A percentile compares a stretch with the other conserved stretches of the same genome.
Evolutionary conservation across 2,888 invertebrate species (phyloP).

Genomic region (Mesorhabditis spiculigera): DNA sequence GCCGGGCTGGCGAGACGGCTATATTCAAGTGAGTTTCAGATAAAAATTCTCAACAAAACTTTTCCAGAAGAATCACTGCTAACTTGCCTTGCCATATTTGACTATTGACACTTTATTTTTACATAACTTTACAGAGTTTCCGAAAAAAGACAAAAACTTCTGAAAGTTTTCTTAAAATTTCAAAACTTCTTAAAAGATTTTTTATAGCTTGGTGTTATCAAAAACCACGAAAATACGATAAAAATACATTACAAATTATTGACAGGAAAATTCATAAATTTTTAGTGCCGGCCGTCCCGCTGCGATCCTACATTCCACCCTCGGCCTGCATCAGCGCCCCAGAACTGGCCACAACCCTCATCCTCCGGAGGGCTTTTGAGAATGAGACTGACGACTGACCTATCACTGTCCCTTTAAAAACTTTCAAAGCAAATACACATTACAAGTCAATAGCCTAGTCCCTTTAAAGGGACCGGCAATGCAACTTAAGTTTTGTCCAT

Average conservation of each 20-base stretch:
- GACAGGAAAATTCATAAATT: background rate
- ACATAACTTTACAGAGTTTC: constrained; percentile 22
- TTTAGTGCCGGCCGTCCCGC: constrained; percentile 6
- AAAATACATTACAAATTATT: too few relatives aligned
- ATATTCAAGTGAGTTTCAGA: constrained; percentile 5
- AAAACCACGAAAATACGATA: too few relatives aligned
- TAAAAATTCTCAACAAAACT: background rate
- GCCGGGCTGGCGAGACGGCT: constrained; percentile 40
- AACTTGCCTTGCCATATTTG: background rate
- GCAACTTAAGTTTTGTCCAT: too few relatives aligned
- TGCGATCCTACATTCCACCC: background rate
- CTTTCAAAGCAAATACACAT: too few relatives aligned
- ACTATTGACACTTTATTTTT: background rate
- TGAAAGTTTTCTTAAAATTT: too few relatives aligned
- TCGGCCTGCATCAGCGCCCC: background rate
- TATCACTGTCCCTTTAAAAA: too few relatives aligned
- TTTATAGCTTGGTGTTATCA: too few relatives aligned
- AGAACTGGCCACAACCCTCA: background rate
- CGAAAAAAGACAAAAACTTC: constrained; percentile 22
- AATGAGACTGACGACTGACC: constrained; percentile 3
- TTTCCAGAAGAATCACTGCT: background rate
- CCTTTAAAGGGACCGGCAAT: too few relatives aligned
- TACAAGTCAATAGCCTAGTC: too few relatives aligned
- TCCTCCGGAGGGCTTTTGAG: constrained; percentile 4
- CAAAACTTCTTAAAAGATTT: too few relatives aligned